phyloP scores from a whole-genome alignment of 2,113 vertebrate species.

The Prunella fulvescens region DNA sequence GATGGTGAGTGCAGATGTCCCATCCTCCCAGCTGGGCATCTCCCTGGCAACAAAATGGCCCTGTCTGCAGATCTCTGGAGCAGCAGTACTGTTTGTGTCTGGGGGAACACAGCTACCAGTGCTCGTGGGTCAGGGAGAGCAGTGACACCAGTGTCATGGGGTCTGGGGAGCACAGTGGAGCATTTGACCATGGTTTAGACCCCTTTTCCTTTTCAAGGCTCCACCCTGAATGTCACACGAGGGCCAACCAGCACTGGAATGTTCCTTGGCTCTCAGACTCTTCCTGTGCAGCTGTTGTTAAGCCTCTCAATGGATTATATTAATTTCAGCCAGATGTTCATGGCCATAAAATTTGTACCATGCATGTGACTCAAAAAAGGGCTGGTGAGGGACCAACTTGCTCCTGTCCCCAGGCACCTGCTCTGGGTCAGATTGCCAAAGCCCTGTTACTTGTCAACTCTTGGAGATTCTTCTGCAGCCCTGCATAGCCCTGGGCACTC shows the following conservation, averaged over 20 bases:
- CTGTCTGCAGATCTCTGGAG: not conserved
- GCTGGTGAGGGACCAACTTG: not conserved
- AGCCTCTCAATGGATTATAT: not conserved
- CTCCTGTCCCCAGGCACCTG: not conserved
- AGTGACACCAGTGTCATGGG: not conserved
- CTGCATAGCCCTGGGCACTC: accelerated
- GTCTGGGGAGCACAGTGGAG: not conserved
- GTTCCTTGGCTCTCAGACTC: not conserved
- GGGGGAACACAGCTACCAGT: not conserved
- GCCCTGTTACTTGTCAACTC: not conserved
- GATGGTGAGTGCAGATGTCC: not conserved
- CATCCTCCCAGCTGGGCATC: not conserved
- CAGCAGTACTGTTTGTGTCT: accelerated
- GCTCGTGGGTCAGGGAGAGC: not conserved
- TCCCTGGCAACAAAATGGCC: too few species aligned
- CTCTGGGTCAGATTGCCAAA: not conserved
- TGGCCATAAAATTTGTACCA: not conserved
- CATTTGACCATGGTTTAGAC: not conserved
- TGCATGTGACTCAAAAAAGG: not conserved
- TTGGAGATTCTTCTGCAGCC: accelerated
- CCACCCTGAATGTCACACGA: not conserved
- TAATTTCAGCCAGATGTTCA: conserved; percentile 4
- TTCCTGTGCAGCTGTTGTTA: not conserved
- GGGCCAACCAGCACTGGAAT: not conserved
- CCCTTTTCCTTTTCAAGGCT: not conserved